phyloP scores from a whole-genome alignment of 2,113 vertebrate genomes.

The Caranx ignobilis region DNA sequence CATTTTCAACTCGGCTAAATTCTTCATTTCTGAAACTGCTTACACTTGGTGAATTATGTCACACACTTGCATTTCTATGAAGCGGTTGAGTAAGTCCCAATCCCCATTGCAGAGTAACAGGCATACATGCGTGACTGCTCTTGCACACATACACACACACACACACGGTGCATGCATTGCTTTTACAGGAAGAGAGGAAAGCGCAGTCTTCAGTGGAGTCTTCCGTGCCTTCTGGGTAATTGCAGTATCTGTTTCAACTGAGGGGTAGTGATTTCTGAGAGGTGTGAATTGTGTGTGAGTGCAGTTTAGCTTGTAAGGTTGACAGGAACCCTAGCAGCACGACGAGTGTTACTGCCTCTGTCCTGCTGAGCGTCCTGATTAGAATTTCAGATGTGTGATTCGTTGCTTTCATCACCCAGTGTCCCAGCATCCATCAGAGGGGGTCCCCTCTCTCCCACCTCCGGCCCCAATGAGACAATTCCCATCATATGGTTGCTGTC shows the following conservation, averaged over 20 bases:
- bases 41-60: background rate
- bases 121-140: constrained; percentile 31
- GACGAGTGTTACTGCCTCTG: constrained; percentile 68
- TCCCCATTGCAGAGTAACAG: background rate
- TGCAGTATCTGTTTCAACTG: constrained; percentile 69
- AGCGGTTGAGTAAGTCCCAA: background rate
- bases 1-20: background rate
- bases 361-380: constrained; percentile 81
- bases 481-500: constrained; percentile 56
- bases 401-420: constrained; percentile 69
- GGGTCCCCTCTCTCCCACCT: constrained; percentile 56
- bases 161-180: constrained; percentile 8
- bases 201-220: constrained; percentile 9
- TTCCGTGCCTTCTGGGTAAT: constrained; percentile 62
- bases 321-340: constrained; percentile 63
- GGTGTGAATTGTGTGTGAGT: constrained; percentile 58
- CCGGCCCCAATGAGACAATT: constrained; percentile 65
- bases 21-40: background rate
- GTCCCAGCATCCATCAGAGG: constrained; percentile 61
- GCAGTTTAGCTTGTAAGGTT: constrained; percentile 44
- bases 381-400: constrained; percentile 80
- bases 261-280: constrained; percentile 50
- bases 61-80: background rate
- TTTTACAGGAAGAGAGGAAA: constrained; percentile 10
- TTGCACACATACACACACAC: constrained; percentile 1